Percentiles rank a stretch among this genome's conserved stretches.
phyloP scores from a whole-genome alignment of 2,797 vertebrate species.

The Ceryle rudis region DNA sequence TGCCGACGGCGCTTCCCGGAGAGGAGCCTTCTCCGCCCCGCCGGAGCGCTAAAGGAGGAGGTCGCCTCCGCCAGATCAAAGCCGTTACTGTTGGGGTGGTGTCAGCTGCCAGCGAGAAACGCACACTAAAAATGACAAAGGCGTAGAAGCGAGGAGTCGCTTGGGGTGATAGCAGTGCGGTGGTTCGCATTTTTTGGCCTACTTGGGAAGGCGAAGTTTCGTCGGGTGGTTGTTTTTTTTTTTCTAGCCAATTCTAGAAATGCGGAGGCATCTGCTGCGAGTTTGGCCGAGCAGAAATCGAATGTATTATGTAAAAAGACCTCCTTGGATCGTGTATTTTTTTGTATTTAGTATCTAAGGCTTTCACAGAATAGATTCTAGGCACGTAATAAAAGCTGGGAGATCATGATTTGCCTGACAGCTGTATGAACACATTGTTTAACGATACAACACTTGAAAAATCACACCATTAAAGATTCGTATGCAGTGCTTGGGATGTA shows the following conservation, averaged over 20 bases:
- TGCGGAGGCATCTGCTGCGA: not conserved
- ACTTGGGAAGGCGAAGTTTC: too few relatives aligned
- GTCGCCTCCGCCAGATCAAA: accelerated
- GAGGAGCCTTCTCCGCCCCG: not conserved
- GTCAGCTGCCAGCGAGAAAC: not conserved
- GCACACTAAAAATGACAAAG: not conserved
- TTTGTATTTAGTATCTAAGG: not conserved
- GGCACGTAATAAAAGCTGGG: slow-evolving; percentile 65
- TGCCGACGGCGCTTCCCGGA: not conserved
- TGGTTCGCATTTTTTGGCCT: not conserved
- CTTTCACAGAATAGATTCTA: not conserved
- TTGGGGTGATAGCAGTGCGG: not conserved
- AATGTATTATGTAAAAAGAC: not conserved
- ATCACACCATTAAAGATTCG: not conserved
- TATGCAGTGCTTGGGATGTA: slow-evolving; percentile 25
- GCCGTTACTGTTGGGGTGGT: not conserved
- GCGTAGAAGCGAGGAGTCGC: not conserved
- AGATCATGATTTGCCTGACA: slow-evolving; percentile 67
- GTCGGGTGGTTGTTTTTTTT: too few relatives aligned
- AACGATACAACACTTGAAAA: slow-evolving; percentile 55
- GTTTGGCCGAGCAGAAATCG: not conserved
- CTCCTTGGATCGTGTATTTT: not conserved
- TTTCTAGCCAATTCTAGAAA: not conserved
- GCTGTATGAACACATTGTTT: slow-evolving; percentile 53
- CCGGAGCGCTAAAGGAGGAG: not conserved